Evolutionary conservation across 23 tunicate genomes (phyloP).

Genomic region (Aplidium turbinatum): DNA sequence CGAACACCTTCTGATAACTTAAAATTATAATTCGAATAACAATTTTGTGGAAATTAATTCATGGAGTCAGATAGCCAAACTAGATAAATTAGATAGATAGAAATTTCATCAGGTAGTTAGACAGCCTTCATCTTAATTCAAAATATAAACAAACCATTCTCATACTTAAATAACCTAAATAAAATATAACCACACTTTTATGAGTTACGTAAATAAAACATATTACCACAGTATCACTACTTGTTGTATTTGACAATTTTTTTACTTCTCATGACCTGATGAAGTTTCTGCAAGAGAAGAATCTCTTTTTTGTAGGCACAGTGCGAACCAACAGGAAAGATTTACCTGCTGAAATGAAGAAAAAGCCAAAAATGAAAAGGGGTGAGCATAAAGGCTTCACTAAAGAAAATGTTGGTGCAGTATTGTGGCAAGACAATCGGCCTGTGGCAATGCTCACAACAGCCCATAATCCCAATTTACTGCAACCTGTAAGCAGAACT

Average conservation of each 20-base stretch:
- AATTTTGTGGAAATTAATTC: too few relatives aligned
- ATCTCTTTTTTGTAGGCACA: constrained; percentile 17
- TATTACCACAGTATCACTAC: too few relatives aligned
- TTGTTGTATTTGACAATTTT: constrained; percentile 17
- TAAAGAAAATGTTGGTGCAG: neutral
- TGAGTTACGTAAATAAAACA: too few relatives aligned
- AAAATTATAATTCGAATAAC: too few relatives aligned
- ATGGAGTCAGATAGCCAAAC: too few relatives aligned
- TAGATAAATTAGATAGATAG: too few relatives aligned
- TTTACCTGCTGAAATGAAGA: constrained; percentile 7
- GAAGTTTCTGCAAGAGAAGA: neutral
- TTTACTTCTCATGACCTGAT: constrained; percentile 11
- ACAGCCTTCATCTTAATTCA: too few relatives aligned
- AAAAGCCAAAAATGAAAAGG: constrained; percentile 2
- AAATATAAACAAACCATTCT: too few relatives aligned
- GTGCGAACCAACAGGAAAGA: constrained; percentile 5
- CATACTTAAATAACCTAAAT: too few relatives aligned
- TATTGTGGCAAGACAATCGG: constrained; percentile 22
- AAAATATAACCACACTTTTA: too few relatives aligned
- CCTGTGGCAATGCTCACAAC: constrained; percentile 14
- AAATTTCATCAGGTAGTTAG: too few relatives aligned
- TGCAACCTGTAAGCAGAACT: neutral
- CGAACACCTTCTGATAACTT: too few relatives aligned
- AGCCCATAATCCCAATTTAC: constrained; percentile 18
- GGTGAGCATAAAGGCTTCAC: constrained; percentile 9